phyloP scores from a whole-genome alignment of 2,797 vertebrate genomes.

The Peromyscus melanophrys region DNA sequence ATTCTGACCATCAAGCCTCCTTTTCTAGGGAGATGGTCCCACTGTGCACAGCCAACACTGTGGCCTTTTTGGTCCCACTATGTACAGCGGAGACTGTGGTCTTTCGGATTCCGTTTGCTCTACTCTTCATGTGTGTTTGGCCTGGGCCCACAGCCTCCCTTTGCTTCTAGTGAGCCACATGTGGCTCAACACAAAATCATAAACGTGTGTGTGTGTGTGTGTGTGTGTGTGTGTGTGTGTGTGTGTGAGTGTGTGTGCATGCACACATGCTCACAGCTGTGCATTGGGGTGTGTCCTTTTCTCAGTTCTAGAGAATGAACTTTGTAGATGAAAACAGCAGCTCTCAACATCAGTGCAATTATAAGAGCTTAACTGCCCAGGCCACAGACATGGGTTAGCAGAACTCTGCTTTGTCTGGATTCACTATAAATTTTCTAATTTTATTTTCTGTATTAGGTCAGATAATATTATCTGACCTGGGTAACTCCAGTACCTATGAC shows the following conservation, averaged over 20 bases:
- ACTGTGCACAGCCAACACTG: too few species aligned
- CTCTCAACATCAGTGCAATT: neutral
- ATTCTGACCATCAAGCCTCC: neutral
- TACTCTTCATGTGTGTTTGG: neutral
- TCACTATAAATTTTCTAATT: neutral
- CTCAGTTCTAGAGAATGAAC: neutral
- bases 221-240: too few species aligned
- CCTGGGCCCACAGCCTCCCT: neutral
- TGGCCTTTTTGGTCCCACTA: too few species aligned
- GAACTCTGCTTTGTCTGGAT: neutral
- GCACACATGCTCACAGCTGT: too few species aligned
- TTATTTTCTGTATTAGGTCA: neutral
- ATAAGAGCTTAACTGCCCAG: neutral
- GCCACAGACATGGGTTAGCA: neutral
- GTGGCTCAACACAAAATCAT: neutral
- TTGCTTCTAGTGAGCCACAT: neutral
- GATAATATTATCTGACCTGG: neutral
- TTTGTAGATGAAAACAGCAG: neutral
- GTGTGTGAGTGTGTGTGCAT: accelerated
- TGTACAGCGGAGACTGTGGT: too few species aligned
- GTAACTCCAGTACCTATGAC: neutral
- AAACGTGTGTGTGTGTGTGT: too few species aligned
- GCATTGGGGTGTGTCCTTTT: too few species aligned
- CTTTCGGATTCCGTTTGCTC: neutral
- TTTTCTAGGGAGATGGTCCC: neutral